These are phyloP conservation scores for Seira musarum DNA, from an alignment of 2,888 invertebrate genomes.

Conservation along the genomic window DNA sequence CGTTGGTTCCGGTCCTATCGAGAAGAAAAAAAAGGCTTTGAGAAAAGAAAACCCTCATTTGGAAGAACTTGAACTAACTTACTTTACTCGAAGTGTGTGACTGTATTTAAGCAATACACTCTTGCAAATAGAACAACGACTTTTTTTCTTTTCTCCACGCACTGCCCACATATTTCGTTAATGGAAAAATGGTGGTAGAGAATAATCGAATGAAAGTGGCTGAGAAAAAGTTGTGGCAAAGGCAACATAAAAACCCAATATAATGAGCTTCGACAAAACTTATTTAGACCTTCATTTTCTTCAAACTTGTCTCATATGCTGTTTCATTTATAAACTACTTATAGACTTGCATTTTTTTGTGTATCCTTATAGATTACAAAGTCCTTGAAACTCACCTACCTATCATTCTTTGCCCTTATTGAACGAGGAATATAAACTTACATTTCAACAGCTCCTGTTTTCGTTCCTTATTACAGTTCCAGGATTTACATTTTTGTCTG, in stretches of 20 bases:
- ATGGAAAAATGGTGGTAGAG: slow-evolving; percentile 55
- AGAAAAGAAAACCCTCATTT: too few relatives aligned
- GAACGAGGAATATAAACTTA: too few relatives aligned
- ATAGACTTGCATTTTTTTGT: slow-evolving; percentile 51
- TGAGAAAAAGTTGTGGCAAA: slow-evolving; percentile 50
- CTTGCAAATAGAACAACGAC: slow-evolving; percentile 26
- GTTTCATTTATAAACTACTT: slow-evolving; percentile 62
- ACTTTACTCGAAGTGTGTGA: background rate
- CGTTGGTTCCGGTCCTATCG: too few relatives aligned
- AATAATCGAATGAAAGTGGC: slow-evolving; percentile 56
- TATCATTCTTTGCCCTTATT: too few relatives aligned
- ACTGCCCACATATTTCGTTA: slow-evolving; percentile 55
- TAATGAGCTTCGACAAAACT: slow-evolving; percentile 60
- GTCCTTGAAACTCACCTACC: too few relatives aligned
- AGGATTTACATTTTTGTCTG: too few relatives aligned
- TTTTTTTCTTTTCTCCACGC: background rate
- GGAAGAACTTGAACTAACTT: background rate
- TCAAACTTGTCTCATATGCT: slow-evolving; percentile 61
- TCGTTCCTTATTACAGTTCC: too few relatives aligned
- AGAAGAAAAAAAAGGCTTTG: too few relatives aligned
- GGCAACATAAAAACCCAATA: slow-evolving; percentile 58
- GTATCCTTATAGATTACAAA: background rate
- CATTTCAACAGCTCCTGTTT: too few relatives aligned
- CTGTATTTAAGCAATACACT: slow-evolving; percentile 55
- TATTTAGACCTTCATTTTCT: slow-evolving; percentile 62